phyloP scores from a whole-genome alignment of 2,797 vertebrate genomes.

The Platalea minor region DNA sequence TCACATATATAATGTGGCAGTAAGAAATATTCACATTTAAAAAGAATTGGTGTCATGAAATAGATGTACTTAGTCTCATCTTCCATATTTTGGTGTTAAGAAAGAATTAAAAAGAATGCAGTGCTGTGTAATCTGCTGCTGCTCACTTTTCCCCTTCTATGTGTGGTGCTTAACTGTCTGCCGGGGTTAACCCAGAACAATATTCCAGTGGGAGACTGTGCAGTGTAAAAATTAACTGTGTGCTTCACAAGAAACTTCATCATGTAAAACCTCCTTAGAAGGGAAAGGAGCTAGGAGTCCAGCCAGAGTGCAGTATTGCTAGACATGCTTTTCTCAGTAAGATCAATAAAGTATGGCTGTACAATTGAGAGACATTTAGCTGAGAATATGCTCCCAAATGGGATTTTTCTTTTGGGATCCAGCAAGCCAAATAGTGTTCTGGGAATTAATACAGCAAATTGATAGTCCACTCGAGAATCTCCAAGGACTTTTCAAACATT shows the following conservation, averaged over 20 bases:
- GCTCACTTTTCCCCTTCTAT: neutral
- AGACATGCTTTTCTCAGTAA: neutral
- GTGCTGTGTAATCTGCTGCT: neutral
- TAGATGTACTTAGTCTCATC: neutral
- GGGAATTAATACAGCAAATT: constrained; percentile 38
- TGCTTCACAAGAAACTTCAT: neutral
- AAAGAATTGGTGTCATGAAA: neutral
- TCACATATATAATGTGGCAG: neutral
- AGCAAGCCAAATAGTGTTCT: neutral
- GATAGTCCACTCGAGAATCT: constrained; percentile 26
- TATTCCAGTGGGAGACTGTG: neutral
- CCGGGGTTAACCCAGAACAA: neutral
- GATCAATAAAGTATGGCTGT: constrained; percentile 22
- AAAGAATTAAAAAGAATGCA: neutral
- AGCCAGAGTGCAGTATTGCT: neutral
- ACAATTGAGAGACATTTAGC: constrained; percentile 39
- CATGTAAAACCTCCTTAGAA: neutral
- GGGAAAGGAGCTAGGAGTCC: neutral
- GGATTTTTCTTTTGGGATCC: constrained; percentile 20
- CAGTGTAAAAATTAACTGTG: neutral
- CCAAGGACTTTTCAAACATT: constrained; percentile 15
- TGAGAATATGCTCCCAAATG: constrained; percentile 31
- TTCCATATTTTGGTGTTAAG: neutral
- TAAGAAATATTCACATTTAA: neutral
- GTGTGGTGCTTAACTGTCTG: neutral